Base-by-base conservation (phyloP, 2,113 vertebrate genomes). In the Zapornia atra region DNA sequence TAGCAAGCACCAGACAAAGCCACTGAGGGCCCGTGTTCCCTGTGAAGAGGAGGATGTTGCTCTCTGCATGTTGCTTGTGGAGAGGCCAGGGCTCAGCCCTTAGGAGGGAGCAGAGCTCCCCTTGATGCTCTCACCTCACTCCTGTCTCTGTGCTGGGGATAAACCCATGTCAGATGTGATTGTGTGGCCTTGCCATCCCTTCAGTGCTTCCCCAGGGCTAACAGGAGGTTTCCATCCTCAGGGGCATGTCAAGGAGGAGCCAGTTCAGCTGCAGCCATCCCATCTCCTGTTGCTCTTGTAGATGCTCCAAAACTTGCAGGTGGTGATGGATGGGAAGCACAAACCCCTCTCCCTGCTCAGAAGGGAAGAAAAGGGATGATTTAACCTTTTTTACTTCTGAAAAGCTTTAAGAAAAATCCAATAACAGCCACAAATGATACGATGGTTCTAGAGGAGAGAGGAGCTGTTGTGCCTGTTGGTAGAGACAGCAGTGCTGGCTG, bases 1-100 rank as follows among this genome's bases (percentile, higher is more conserved):
- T 42, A 95, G 73, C 95, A 96, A 82, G 92, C 90, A 94, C 5
- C 81, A 95, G 95, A 56, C 0, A 2, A 56, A 96, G 91, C 86
- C 94, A 94, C 94, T 31, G 1, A 94, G 90, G 85, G 80, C 96
- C 92, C 28, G 2, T 1, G 70, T 91, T 91, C 86, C 76, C 93
- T 96, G 91, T 92, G 95, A 94, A 96, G 93, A 91, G 50, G 29
- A 68, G 91, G 66, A 40, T 38, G 54, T 83, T 94, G 44, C 91
- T 76, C 57, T 26, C 54, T 75, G 42, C 34, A 1, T 11, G 10
- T 77, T 51, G 86, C 69, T 86, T 7, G 1, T 4, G n/a, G 65
- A 25, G 38, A 17, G 2, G 50, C 40, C 7, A 12, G 5, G 12
- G 69, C 88, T 90, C 15, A 5, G 40, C 59, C 33, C 26, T 31